A percentile compares a stretch with the other conserved stretches of the same genome.
These are phyloP conservation scores for Oreochromis niloticus DNA, from an alignment of 2,113 vertebrate species.

Conservation along the genomic window DNA sequence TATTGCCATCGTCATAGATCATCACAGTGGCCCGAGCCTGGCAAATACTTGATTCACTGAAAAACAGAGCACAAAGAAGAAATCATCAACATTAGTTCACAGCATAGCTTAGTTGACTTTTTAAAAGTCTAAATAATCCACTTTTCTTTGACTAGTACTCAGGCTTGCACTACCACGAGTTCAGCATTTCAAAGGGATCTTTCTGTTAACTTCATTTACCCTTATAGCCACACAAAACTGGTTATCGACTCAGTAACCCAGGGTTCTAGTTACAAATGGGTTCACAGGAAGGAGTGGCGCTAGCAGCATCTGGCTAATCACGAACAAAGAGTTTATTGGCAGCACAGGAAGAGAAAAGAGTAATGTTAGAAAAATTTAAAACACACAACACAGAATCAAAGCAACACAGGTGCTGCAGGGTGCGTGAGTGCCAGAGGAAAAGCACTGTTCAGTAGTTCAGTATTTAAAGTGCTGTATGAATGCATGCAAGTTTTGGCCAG, in stretches of 20 bases:
- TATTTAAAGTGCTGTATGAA: not conserved
- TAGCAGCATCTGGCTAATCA: not conserved
- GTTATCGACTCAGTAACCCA: not conserved
- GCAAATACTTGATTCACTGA: slow-evolving; percentile 83
- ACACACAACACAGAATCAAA: not conserved
- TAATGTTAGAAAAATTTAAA: not conserved
- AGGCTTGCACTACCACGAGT: not conserved
- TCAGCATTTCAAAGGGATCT: not conserved
- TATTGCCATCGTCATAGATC: slow-evolving; percentile 84
- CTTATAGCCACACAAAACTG: not conserved
- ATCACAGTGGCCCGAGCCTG: slow-evolving; percentile 88
- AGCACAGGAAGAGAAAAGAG: not conserved
- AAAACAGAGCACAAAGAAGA: not conserved
- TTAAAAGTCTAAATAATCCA: not conserved
- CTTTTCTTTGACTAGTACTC: not conserved
- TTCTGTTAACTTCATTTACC: not conserved
- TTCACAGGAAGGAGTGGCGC: not conserved
- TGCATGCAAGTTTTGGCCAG: not conserved
- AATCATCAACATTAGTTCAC: not conserved
- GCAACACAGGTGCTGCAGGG: not conserved
- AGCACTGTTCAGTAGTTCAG: not conserved
- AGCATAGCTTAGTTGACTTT: not conserved
- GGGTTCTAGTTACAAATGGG: not conserved
- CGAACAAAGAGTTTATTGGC: not conserved
- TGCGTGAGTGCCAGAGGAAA: not conserved